Evolutionary conservation across 2,888 invertebrate species (phyloP), one percentile per base, ranked within the genome.

Genomic region (Cheilosia vulpina): DNA sequence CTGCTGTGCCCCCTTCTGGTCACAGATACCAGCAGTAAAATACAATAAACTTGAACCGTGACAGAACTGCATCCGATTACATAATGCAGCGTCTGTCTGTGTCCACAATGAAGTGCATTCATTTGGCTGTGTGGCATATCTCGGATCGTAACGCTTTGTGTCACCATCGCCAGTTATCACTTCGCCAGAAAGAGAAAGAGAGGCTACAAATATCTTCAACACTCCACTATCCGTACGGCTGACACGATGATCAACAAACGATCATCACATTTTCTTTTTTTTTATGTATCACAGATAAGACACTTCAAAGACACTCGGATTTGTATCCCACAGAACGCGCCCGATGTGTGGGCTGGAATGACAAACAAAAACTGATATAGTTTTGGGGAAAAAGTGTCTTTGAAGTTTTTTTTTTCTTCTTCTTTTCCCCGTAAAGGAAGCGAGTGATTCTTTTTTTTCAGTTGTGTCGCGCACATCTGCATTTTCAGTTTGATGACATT

Each of bases 1-100:
- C 45, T 21, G n/a, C 58, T 6, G 11, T 19, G 7, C 21, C 21
- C 21, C 21, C 5, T 43, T 43, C 1, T 19, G 31, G 13, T 9
- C 38, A 19, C 34, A 17, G 13, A 19, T 27, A 21, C 13, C 34
- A 50, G 17, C 41, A 21, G 27, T 55, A 58, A 38, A 65, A 60
- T 38, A 60, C 69, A 68, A 68, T 75, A 68, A 68, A 78, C 73
- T 57, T 73, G 71, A 84, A 76, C 80, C 84, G 65, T 84, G 84
- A 84, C 84, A 75, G 21, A 84, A 80, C 55, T 84, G 75, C 84
- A 84, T 80, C 80, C 41, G 80, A 84, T 80, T 79, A 84, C 69
- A 66, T 76, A 80, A 75, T 66, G 71, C 72, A 38, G 41, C 62
- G 75, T 41, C 58, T 17, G 47, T 41, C 58, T 69, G 55, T 11